phyloP scores from a whole-genome alignment of 2,797 vertebrate genomes.

The Alcedo atthis region DNA sequence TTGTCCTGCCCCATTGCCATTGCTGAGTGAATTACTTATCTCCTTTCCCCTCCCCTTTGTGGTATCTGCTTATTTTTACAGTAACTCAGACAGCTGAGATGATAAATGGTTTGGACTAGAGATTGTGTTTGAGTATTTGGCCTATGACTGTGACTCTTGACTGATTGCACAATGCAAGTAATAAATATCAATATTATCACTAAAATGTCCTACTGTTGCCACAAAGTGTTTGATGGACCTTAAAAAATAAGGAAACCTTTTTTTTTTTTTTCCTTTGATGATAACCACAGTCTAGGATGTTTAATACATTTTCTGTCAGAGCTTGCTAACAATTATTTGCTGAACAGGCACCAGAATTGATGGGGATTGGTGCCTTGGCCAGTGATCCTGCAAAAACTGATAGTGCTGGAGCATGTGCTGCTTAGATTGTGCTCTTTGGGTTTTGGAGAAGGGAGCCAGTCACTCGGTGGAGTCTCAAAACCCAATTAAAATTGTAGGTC shows the following conservation, averaged over 20 bases:
- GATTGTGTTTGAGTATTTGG: not conserved
- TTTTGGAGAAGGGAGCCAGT: not conserved
- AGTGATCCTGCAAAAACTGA: not conserved
- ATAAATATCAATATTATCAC: not conserved
- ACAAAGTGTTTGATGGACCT: not conserved
- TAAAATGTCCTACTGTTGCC: not conserved
- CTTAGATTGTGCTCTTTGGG: not conserved
- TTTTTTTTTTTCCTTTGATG: not conserved
- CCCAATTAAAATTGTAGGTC: slow-evolving; percentile 62
- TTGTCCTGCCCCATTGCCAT: not conserved
- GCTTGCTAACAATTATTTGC: not conserved
- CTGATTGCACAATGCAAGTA: not conserved
- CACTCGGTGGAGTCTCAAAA: not conserved
- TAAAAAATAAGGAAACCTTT: not conserved
- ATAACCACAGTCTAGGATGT: not conserved
- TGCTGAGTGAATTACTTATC: not conserved
- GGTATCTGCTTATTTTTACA: not conserved
- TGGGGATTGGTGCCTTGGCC: not conserved
- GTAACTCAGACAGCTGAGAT: not conserved
- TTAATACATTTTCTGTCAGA: not conserved
- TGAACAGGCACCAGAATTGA: not conserved
- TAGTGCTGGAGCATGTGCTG: not conserved
- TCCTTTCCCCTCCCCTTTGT: not conserved
- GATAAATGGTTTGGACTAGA: not conserved
- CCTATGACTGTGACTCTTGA: not conserved